phyloP scores from a whole-genome alignment of 1,140 invertebrate genomes.

The Oreohelix idahoensis region DNA sequence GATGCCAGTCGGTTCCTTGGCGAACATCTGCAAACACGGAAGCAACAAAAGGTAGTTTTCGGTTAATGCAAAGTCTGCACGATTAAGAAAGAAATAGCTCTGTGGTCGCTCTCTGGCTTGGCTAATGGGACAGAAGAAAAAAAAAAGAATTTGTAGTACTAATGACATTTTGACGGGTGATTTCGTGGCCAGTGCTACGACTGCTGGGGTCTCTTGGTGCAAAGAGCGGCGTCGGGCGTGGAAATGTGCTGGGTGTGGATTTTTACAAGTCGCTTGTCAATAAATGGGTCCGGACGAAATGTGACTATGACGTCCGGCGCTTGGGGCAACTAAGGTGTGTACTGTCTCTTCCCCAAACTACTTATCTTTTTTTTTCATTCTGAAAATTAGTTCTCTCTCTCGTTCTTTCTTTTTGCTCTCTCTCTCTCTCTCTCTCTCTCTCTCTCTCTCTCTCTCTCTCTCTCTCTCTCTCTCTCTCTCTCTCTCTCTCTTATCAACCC shows the following conservation, averaged over 20 bases:
- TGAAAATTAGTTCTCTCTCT: too few relatives aligned
- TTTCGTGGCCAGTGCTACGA: neutral
- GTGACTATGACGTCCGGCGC: neutral
- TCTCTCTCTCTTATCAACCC: too few relatives aligned
- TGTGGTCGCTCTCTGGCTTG: neutral
- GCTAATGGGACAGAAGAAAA: neutral
- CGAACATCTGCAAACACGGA: neutral
- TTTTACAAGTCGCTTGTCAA: neutral
- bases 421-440: conserved; percentile 17
- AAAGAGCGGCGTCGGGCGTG: neutral
- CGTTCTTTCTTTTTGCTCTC: too few relatives aligned
- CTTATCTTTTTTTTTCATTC: too few relatives aligned
- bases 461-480: conserved; percentile 22
- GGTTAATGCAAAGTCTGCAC: neutral
- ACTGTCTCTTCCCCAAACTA: too few relatives aligned
- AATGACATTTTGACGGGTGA: neutral
- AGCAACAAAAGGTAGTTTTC: neutral
- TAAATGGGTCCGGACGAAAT: neutral
- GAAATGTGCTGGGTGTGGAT: neutral
- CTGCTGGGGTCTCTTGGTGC: neutral
- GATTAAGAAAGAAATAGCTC: neutral
- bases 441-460: conserved; percentile 22
- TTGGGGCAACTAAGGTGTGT: neutral
- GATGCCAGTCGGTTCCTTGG: neutral
- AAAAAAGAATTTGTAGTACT: neutral